Percentiles rank a stretch among this genome's conserved stretches.
Evolutionary conservation across 2,113 vertebrate species (phyloP).

Genomic region (Petroica traversi): DNA sequence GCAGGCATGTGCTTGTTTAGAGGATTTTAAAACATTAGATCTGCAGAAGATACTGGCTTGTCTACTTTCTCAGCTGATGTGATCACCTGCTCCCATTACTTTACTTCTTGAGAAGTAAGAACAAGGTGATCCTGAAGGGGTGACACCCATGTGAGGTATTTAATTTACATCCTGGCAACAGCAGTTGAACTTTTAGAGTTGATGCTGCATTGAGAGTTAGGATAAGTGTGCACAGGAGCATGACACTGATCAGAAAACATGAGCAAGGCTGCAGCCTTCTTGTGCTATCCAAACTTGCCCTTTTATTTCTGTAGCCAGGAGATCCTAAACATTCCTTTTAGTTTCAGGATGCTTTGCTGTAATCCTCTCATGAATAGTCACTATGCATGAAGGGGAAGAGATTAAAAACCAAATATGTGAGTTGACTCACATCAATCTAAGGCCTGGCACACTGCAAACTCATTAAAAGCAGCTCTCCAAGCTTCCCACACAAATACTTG

Average conservation of each 20-base stretch:
- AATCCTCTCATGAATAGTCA: slow-evolving; percentile 10
- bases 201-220: not conserved
- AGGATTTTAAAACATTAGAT: not conserved
- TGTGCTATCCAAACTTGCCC: not conserved
- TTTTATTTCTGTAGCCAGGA: not conserved
- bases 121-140: not conserved
- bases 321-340: not conserved
- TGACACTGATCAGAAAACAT: not conserved
- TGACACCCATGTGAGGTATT: not conserved
- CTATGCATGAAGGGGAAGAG: not conserved
- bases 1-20: not conserved
- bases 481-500: not conserved
- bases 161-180: not conserved
- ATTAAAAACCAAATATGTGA: slow-evolving; percentile 5
- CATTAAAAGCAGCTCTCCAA: not conserved
- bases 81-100: not conserved
- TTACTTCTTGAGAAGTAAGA: not conserved
- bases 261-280: not conserved
- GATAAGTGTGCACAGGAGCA: not conserved
- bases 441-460: not conserved
- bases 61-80: not conserved
- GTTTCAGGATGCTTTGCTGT: not conserved
- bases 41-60: not conserved
- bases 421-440: not conserved
- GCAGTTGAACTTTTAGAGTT: not conserved